Base-by-base conservation (phyloP, 2,888 invertebrate species). In the Eupithecia tripunctaria region DNA sequence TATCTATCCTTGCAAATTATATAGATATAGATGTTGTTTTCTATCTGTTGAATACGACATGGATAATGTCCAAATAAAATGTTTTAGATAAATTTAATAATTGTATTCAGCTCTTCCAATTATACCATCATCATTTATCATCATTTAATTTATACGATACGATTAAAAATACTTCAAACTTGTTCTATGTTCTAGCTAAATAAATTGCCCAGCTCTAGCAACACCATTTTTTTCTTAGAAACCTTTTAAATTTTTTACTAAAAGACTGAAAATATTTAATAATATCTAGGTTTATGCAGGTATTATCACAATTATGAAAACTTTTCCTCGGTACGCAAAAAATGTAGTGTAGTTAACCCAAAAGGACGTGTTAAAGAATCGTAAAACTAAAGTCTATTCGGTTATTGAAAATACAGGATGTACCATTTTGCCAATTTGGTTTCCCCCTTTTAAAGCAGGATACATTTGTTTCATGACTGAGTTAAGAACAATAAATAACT, bases 371-470 rank as follows among this genome's bases (percentile, higher is more conserved):
- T 18, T 63, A 10, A 8, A 60, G 5, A 62, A 62, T 32, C 32
- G 12, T 63, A 21, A 63, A 36, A 32, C 27, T 63, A 32, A 63
- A 32, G 62, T 36, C 62, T 36, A 36, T 64, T 41, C 38, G 21
- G 70, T 67, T 67, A 68, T 67, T 72, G 18, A 68, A 72, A 69
- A 67, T 68, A 76, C 89, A 89, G 92, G 92, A 92, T 88, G 87
- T 87, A 84, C 85, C 84, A 86, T 90, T 90, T 89, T 89, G 89
- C 86, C 91, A 91, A 91, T 89, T 90, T 85, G 86, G 25, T 82
- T 88, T 85, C 79, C 85, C 89, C 90, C 88, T 86, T 88, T 89
- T 88, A 86, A 79, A 86, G 86, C 91, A 90, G 92, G 90, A 91
- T 84, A 88, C 84, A 85, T 86, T 86, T 84, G 82, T 86, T 86